phyloP scores from a whole-genome alignment of 2,888 invertebrate species.

The Drosophila helvetica region DNA sequence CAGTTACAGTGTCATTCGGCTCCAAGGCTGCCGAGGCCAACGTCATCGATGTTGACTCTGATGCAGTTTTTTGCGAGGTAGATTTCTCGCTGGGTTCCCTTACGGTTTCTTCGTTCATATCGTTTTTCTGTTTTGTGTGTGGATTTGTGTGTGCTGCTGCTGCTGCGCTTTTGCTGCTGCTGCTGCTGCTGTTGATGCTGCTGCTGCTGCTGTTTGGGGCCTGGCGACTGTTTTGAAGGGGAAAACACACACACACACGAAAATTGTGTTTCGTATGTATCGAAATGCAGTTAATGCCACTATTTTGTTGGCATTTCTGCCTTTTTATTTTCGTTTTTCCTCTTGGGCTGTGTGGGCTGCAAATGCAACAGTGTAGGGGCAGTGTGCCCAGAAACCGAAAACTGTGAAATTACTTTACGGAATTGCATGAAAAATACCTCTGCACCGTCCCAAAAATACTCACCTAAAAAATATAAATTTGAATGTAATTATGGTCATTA shows the following conservation, averaged over 20 bases:
- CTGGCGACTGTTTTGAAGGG: neutral
- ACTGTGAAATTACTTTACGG: neutral
- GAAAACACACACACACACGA: slow-evolving; percentile 1
- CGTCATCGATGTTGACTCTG: slow-evolving; percentile 55
- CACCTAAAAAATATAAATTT: no score
- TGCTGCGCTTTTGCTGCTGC: slow-evolving; percentile 17
- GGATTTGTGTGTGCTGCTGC: slow-evolving; percentile 6
- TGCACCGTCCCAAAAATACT: neutral
- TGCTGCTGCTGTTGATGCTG: slow-evolving; percentile 21
- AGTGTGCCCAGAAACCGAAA: slow-evolving; percentile 12
- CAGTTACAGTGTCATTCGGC: slow-evolving; percentile 40
- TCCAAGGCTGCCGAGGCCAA: slow-evolving; percentile 68
- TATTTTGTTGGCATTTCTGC: slow-evolving; percentile 68
- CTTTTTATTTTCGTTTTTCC: slow-evolving; percentile 27
- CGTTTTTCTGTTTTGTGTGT: slow-evolving; percentile 2
- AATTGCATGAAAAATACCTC: no score
- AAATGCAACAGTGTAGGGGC: slow-evolving; percentile 69
- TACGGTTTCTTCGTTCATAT: slow-evolving; percentile 43
- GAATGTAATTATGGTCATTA: no score
- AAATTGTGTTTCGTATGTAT: slow-evolving; percentile 2
- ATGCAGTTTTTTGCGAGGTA: slow-evolving; percentile 65
- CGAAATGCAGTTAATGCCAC: slow-evolving; percentile 44
- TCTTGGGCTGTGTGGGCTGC: slow-evolving; percentile 43
- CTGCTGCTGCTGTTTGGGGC: slow-evolving; percentile 13
- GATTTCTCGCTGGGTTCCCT: slow-evolving; percentile 77